Evolutionary conservation across 2,888 invertebrate species (phyloP).

Genomic region (Stenodera caucasica): DNA sequence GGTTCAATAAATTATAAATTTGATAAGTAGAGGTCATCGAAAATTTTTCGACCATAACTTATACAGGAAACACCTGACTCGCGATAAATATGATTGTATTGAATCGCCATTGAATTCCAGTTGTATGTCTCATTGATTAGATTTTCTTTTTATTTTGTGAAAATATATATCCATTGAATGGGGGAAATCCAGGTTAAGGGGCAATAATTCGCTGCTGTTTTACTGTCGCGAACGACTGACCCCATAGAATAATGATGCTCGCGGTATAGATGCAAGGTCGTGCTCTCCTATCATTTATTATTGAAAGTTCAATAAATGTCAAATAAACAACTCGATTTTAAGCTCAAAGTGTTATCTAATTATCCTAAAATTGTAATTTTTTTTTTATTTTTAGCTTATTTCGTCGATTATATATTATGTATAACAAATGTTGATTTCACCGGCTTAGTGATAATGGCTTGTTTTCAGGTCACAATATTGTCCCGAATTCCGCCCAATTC

Average conservation of each 20-base stretch:
- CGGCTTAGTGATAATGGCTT: neutral
- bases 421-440: too few species aligned
- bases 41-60: neutral
- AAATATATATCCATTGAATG: too few species aligned
- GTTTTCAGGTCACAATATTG: neutral
- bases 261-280: constrained; percentile 21
- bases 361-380: neutral
- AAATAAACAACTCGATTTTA: constrained; percentile 18
- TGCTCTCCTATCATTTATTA: constrained; percentile 12
- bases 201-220: neutral
- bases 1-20: neutral
- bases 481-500: too few species aligned
- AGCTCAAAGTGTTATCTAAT: constrained; percentile 1
- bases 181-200: constrained; percentile 16
- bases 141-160: too few species aligned
- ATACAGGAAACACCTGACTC: too few species aligned
- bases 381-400: neutral
- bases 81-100: neutral
- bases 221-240: constrained; percentile 13
- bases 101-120: too few species aligned
- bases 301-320: constrained; percentile 22
- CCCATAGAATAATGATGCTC: constrained; percentile 14
- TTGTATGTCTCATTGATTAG: neutral
- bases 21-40: neutral
- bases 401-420: neutral